Conservation (phyloP, 2,797 vertebrate species). For the Coranthus polyacanthus region DNA sequence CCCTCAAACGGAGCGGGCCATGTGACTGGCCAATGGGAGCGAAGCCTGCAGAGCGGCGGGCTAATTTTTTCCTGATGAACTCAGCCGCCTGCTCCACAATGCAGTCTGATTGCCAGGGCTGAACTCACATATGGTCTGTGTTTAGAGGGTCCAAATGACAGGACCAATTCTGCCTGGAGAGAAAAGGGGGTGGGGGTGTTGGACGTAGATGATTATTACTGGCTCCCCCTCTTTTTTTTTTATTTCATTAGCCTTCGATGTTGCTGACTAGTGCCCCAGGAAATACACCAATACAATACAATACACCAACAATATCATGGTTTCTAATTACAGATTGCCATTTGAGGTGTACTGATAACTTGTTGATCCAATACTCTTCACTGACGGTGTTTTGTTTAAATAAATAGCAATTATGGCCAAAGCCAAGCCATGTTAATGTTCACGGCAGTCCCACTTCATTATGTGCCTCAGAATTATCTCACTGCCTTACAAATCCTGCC, state of each 20-base stretch:
- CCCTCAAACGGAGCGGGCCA: constrained; percentile 87
- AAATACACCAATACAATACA: constrained; percentile 41
- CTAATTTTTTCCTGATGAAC: constrained; percentile 92
- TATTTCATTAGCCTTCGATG: constrained; percentile 58
- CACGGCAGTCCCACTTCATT: constrained; percentile 62
- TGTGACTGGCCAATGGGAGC: constrained; percentile 84
- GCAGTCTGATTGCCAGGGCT: constrained; percentile 86
- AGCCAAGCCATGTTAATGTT: constrained; percentile 65
- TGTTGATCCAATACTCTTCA: constrained; percentile 59
- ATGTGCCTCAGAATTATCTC: constrained; percentile 66
- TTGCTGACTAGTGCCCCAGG: constrained; percentile 17
- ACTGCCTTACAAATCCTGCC: constrained; percentile 70
- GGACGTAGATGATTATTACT: constrained; percentile 61
- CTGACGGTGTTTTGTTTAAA: constrained; percentile 54
- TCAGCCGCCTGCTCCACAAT: constrained; percentile 87
- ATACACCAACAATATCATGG: constrained; percentile 1
- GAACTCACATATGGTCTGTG: constrained; percentile 86
- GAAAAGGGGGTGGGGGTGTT: constrained; percentile 56
- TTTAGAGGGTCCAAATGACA: constrained; percentile 86
- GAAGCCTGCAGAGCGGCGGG: constrained; percentile 79
- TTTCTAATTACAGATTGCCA: constrained; percentile 14
- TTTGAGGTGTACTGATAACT: constrained; percentile 55
- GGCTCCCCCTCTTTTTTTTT: constrained; percentile 40
- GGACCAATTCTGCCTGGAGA: constrained; percentile 78
- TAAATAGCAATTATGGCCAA: constrained; percentile 51